Conservation (phyloP, 2,113 vertebrate species). For the Arizona elegans region DNA sequence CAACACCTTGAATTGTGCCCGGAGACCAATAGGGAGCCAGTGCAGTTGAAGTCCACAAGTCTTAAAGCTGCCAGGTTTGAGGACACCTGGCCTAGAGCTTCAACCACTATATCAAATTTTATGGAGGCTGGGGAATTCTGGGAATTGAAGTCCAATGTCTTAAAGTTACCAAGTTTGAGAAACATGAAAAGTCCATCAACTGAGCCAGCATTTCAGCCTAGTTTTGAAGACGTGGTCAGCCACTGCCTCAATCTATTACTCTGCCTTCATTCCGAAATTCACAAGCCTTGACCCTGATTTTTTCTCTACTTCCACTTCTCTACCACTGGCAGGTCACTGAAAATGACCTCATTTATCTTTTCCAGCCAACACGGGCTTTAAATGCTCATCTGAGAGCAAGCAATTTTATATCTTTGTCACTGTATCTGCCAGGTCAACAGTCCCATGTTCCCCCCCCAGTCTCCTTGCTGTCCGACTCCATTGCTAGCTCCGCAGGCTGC, state of each 20-base stretch:
- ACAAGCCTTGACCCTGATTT: no score
- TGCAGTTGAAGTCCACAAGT: no score
- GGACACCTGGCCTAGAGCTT: not conserved
- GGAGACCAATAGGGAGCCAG: no score
- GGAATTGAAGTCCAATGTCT: not conserved
- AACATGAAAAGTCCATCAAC: not conserved
- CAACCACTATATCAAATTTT: not conserved
- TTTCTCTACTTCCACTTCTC: no score
- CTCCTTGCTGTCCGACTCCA: no score
- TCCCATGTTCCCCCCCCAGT: no score
- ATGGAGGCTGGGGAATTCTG: not conserved
- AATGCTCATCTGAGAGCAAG: no score
- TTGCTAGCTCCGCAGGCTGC: no score
- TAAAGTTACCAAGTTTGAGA: not conserved
- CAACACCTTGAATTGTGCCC: no score
- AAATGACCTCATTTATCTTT: not conserved
- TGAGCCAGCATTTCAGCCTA: not conserved
- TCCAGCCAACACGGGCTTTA: not conserved
- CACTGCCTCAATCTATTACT: no score
- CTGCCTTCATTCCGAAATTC: no score
- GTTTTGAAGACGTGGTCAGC: not conserved
- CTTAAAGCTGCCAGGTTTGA: no score
- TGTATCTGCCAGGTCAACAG: not conserved
- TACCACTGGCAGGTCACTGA: not conserved
- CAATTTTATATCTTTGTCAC: not conserved